Percentiles rank a stretch among this genome's conserved stretches.
These are phyloP conservation scores for Caranx melampygus DNA, from an alignment of 2,113 vertebrate genomes.

Conservation along the genomic window DNA sequence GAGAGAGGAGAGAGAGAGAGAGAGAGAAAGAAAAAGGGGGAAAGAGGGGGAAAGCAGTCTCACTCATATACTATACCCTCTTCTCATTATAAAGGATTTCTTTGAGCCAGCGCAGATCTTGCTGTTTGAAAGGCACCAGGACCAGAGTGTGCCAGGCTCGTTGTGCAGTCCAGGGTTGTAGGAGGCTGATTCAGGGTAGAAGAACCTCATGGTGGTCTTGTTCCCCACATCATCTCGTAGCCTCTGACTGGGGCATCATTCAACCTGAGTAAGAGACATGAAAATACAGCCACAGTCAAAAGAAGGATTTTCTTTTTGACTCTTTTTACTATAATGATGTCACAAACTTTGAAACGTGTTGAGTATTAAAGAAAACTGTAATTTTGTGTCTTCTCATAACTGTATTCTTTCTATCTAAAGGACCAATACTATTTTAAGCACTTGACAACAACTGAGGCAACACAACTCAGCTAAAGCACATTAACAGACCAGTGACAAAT, in stretches of 20 bases:
- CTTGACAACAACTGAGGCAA: background rate
- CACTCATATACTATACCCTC: constrained; percentile 83
- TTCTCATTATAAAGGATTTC: constrained; percentile 93
- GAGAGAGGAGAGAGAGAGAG: too few species aligned
- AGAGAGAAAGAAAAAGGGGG: background rate
- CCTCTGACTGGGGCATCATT: constrained; percentile 92
- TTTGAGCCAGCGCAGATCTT: constrained; percentile 95
- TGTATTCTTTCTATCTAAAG: background rate
- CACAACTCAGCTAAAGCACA: too few species aligned
- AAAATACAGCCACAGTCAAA: background rate
- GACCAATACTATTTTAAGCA: background rate
- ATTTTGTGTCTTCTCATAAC: background rate
- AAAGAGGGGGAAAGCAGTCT: constrained; percentile 30
- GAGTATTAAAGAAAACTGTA: too few species aligned
- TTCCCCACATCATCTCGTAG: constrained; percentile 93
- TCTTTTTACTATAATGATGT: background rate
- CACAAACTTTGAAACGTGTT: too few species aligned
- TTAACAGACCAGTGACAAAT: too few species aligned
- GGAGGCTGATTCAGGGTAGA: constrained; percentile 96
- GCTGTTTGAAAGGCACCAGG: constrained; percentile 93
- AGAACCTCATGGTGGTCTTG: constrained; percentile 95
- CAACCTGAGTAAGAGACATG: constrained; percentile 81
- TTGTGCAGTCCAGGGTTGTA: constrained; percentile 87
- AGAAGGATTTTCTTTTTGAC: background rate
- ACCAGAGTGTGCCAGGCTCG: constrained; percentile 90